phyloP scores from a whole-genome alignment of 2,113 vertebrate genomes.

The Otis tarda region DNA sequence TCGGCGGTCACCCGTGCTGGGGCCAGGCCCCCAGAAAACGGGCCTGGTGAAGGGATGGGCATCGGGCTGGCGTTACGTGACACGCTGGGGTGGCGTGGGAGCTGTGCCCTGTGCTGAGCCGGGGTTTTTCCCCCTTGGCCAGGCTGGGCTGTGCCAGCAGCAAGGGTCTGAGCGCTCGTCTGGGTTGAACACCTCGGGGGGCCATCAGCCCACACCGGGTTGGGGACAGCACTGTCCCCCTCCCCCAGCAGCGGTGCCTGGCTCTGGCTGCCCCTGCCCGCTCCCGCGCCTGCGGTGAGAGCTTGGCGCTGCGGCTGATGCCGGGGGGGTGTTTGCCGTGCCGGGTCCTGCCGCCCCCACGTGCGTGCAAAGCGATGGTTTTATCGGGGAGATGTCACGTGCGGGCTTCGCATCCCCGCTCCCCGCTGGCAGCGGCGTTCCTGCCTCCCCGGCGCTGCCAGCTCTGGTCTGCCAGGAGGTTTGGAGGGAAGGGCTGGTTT shows the following conservation, averaged over 20 bases:
- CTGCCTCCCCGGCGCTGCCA: background rate
- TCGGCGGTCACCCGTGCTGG: background rate
- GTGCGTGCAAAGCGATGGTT: background rate
- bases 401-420: background rate
- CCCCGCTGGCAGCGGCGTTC: accelerated
- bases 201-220: background rate
- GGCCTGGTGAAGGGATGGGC: background rate
- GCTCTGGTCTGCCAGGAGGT: background rate
- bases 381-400: accelerated
- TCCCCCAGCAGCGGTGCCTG: background rate
- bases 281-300: accelerated
- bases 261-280: background rate
- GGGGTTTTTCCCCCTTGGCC: background rate
- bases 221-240: background rate
- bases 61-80: background rate
- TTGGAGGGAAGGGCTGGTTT: background rate
- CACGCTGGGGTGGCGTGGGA: accelerated
- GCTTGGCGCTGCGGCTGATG: background rate
- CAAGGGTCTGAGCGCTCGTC: accelerated
- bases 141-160: background rate
- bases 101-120: background rate
- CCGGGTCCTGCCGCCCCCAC: background rate
- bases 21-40: accelerated
- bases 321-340: accelerated
- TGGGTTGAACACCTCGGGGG: accelerated